These are phyloP conservation scores for Ferdinandea cuprea DNA, from an alignment of 2,888 invertebrate species.

Conservation along the genomic window DNA sequence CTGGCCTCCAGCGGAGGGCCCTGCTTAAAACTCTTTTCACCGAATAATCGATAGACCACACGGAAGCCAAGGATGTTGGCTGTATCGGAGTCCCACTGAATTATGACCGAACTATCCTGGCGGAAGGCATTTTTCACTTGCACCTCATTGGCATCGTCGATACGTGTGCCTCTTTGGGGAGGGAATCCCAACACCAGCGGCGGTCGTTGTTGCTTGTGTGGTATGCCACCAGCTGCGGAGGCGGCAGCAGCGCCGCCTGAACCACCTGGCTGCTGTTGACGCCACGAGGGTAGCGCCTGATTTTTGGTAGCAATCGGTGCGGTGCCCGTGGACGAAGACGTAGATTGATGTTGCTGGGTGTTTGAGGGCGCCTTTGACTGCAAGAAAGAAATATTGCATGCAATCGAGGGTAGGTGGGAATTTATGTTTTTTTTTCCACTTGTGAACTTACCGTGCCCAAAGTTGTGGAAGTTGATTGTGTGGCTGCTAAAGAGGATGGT, in stretches of 20 bases:
- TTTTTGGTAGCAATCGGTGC: constrained; percentile 70
- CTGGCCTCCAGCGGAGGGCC: constrained; percentile 95
- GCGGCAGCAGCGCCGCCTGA: constrained; percentile 58
- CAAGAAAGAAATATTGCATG: constrained; percentile 53
- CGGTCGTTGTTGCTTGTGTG: constrained; percentile 85
- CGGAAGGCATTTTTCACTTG: constrained; percentile 92
- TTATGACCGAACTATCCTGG: constrained; percentile 93
- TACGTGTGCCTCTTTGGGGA: constrained; percentile 86
- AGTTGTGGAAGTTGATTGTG: constrained; percentile 47
- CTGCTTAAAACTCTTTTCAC: constrained; percentile 94
- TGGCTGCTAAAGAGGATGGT: constrained; percentile 49
- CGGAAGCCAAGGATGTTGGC: constrained; percentile 94
- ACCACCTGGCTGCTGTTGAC: constrained; percentile 78
- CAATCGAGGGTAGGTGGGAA: constrained; percentile 72
- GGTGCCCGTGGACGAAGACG: constrained; percentile 79
- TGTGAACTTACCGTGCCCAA: constrained; percentile 53
- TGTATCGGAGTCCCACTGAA: constrained; percentile 95
- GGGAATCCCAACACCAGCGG: constrained; percentile 89
- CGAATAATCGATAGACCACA: constrained; percentile 94
- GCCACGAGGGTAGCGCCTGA: constrained; percentile 80
- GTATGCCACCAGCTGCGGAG: constrained; percentile 76
- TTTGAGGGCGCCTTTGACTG: constrained; percentile 74
- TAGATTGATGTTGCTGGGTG: constrained; percentile 82
- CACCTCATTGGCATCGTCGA: constrained; percentile 89
- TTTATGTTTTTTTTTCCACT: constrained; percentile 23